Conservation (phyloP, 2,113 vertebrate species). For the Circaetus gallicus region DNA sequence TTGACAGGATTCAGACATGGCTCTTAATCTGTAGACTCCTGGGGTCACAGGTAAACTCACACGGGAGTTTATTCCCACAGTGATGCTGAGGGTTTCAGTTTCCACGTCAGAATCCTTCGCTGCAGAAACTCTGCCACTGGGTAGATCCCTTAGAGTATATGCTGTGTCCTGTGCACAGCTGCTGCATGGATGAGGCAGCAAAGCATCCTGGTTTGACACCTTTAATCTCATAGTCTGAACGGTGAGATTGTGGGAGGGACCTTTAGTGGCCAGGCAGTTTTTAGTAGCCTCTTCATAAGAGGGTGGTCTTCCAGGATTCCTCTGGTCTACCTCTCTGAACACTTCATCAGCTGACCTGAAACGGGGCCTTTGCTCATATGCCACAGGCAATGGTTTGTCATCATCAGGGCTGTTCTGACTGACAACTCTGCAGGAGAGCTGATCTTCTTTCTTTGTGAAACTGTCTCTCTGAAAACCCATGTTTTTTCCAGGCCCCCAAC, state of each 20-base stretch:
- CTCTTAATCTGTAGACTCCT: constrained; percentile 72
- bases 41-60: constrained; percentile 29
- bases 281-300: constrained; percentile 84
- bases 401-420: constrained; percentile 70
- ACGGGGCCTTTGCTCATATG: background rate
- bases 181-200: background rate
- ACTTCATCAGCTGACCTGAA: constrained; percentile 82
- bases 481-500: constrained; percentile 57
- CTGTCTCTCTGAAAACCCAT: constrained; percentile 62
- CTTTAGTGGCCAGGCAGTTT: constrained; percentile 17
- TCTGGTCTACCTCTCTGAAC: constrained; percentile 80
- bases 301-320: constrained; percentile 78
- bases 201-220: constrained; percentile 53
- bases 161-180: background rate
- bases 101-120: background rate
- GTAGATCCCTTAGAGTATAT: background rate
- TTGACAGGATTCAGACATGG: constrained; percentile 80
- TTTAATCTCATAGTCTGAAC: constrained; percentile 76
- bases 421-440: constrained; percentile 80
- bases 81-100: background rate
- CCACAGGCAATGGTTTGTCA: background rate
- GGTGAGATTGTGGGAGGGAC: constrained; percentile 70
- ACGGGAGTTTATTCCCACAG: background rate
- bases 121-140: background rate
- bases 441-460: constrained; percentile 74